Conservation (phyloP, 2,113 vertebrate species). For the Pangasianodon gigas region DNA sequence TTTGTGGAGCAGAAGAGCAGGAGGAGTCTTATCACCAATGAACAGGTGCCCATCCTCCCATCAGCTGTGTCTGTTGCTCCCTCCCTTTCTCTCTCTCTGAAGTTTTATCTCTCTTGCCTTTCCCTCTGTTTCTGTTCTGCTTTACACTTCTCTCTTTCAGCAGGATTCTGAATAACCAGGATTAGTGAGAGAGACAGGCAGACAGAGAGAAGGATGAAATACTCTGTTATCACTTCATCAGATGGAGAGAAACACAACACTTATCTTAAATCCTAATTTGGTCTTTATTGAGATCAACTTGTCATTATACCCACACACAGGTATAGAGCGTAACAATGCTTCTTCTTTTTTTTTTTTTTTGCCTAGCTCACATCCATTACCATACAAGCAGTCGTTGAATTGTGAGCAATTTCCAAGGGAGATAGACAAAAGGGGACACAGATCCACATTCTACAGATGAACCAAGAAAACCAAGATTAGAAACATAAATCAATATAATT, state of each 20-base stretch:
- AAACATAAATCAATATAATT: not conserved
- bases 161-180: slow-evolving; percentile 11
- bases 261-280: slow-evolving; percentile 1
- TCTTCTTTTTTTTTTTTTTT: not conserved
- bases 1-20: slow-evolving; percentile 16
- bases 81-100: not conserved
- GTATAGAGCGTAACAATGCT: not conserved
- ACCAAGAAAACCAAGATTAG: not conserved
- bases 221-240: slow-evolving; percentile 4
- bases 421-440: not conserved
- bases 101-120: not conserved
- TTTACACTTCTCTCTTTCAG: not conserved
- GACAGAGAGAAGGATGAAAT: not conserved
- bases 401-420: not conserved
- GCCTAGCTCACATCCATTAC: not conserved
- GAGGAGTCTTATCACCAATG: slow-evolving; percentile 33
- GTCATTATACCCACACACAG: not conserved
- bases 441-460: not conserved
- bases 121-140: not conserved
- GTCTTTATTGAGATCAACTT: not conserved
- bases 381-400: not conserved
- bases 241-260: not conserved
- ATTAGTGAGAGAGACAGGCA: slow-evolving; percentile 3
- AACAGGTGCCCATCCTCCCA: slow-evolving; percentile 40
- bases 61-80: slow-evolving; percentile 22